These are phyloP conservation scores for Psephotus haematonotus DNA, from an alignment of 2,113 vertebrate genomes.

Conservation along the genomic window DNA sequence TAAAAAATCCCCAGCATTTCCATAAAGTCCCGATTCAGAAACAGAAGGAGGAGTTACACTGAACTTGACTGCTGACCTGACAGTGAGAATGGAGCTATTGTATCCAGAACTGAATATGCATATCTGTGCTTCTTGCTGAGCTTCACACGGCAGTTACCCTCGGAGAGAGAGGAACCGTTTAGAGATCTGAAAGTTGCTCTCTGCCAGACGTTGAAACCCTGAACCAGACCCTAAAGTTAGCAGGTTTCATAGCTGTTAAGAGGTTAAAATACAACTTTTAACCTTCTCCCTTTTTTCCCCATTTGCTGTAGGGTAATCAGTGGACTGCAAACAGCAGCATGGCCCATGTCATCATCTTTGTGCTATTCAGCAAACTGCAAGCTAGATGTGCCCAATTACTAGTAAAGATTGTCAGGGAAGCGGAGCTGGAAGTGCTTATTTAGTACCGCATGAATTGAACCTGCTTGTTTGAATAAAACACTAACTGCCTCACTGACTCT, in stretches of 20 bases:
- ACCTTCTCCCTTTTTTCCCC: not conserved
- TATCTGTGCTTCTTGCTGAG: conserved; percentile 7
- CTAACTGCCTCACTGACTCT: conserved; percentile 13
- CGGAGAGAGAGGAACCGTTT: not conserved
- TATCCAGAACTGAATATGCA: conserved; percentile 53
- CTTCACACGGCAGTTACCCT: not conserved
- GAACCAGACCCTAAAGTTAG: not conserved
- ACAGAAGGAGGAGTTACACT: conserved; percentile 54
- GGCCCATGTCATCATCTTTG: not conserved
- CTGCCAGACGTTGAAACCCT: not conserved
- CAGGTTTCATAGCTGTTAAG: not conserved
- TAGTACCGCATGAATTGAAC: conserved; percentile 10
- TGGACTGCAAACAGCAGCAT: not conserved
- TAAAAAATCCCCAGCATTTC: conserved; percentile 55
- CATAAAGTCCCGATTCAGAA: conserved; percentile 58
- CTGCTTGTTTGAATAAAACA: conserved; percentile 32
- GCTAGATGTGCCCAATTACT: not conserved
- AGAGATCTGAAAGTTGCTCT: conserved; percentile 13
- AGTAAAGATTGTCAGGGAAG: not conserved
- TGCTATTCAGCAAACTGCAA: conserved; percentile 11
- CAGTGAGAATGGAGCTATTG: conserved; percentile 66
- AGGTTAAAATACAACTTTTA: conserved; percentile 18
- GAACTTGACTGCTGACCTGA: conserved; percentile 69
- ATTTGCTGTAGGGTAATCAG: conserved; percentile 4
- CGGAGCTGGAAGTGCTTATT: conserved; percentile 31